These are phyloP conservation scores for mouse (Mus musculus) DNA, from an alignment of 2,113 vertebrate genomes.

Conservation along the genomic window GRCm39 chr1:129734001-129734500, in stretches of 20 bases:
- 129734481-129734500: constrained; percentile 57
- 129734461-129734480: constrained; percentile 51
- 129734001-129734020: not conserved
- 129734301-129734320: constrained; percentile 71
- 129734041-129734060: not conserved
- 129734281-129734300: constrained; percentile 51
- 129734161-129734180: not conserved
- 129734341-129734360: constrained; percentile 55
- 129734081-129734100: not conserved
- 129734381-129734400: constrained; percentile 65
- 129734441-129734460: constrained; percentile 46
- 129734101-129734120: not conserved
- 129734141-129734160: not conserved
- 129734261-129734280: not conserved
- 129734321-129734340: constrained; percentile 62
- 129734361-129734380: constrained; percentile 60
- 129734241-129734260: constrained; percentile 26
- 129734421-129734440: constrained; percentile 69
- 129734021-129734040: not conserved
- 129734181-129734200: not conserved
- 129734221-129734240: not conserved
- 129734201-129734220: not conserved
- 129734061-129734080: not conserved
- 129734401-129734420: constrained; percentile 66
- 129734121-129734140: not conserved